Base-by-base conservation (phyloP, 2,888 invertebrate species). In the Sipunculus nudus region DNA sequence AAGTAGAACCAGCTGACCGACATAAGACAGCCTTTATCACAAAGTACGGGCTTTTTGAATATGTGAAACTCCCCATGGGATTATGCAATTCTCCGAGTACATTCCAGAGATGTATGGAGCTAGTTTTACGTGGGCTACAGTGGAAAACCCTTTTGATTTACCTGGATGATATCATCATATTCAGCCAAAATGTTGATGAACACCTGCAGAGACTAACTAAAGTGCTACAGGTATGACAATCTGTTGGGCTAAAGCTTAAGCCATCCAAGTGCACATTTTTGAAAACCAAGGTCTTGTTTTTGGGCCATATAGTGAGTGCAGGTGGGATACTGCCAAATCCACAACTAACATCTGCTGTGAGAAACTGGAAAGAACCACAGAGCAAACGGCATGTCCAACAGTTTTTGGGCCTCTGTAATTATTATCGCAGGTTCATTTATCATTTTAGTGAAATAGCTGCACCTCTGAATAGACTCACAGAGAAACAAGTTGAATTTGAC, bases 131-230 rank as follows among this genome's bases (percentile, higher is more conserved):
- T 0, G 76, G 71, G 0, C 39, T 79, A 19, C 61, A 67, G n/a
- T 70, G 63, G 61, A 48, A 54, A 6, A 59, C 58, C 8, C 75
- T 76, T 54, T 73, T 83, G 28, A 77, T 81, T 0, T 84, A 81
- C 53, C 45, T 82, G 13, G 80, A 83, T 49, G 79, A 83, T 59
- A 74, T 81, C 5, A 71, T 82, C 8, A 56, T 73, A 1, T 69
- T 57, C 39, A 59, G 65, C 2, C 28, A 58, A 32, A 61, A 54
- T 3, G 68, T 71, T 47, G 63, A 68, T n/a, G 59, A 67, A 32
- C 49, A 49, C 19, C n/a, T 23, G n/a, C 5, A 25, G 21, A 8
- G 46, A 6, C 31, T 63, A 25, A 23, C 6, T 16, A 41, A 46
- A 21, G 59, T 50, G 3, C 29, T 63, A 16, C 6, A 19, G 16